Base-by-base conservation (phyloP, 2,113 vertebrate species). In the Isurus oxyrinchus region DNA sequence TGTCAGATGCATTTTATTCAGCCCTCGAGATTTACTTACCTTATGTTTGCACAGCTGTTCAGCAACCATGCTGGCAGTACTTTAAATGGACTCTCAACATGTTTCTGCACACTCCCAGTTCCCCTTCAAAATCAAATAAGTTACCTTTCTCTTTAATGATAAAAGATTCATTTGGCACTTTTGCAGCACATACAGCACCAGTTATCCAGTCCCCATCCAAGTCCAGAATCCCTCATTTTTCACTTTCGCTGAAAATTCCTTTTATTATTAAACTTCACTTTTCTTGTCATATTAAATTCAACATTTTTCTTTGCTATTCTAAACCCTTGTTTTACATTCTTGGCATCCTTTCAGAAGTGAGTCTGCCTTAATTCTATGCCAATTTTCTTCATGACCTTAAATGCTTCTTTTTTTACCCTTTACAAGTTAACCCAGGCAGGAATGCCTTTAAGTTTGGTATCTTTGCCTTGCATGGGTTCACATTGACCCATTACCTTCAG, bases 21-120 rank as follows among this genome's bases (percentile, higher is more conserved):
- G 59, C 90, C 90, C 59, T 63, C 35, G 90, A 94, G 90, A 94
- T 66, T 63, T n/a, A 94, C 61, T 63, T 63, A 63, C 90, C 90
- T 94, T 94, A 40, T 94, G 90, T 94, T 94, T 94, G 90, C 59
- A 94, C 90, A 94, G 90, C 90, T 94, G 90, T 94, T 94, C 19
- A 6, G 57, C 59, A 66, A n/a, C 90, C 90, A 94, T 6, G 31
- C 59, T 94, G 57, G 90, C n/a, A 63, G 59, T 40, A 94, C 59
- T 66, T 35, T 63, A 63, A 94, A 40, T 94, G 35, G 11, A 44
- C 59, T 94, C 59, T 40, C 59, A 63, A n/a, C 59, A 11, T 57
- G 53, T 4, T 31, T 27, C 59, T n/a, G 59, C 59, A 25, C 35
- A 35, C 5, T 14, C 31, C 31, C 55, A 44, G 57, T 93, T 93